Evolutionary conservation across 2,797 vertebrate genomes (phyloP), one percentile per base, ranked within the genome.

Genomic region (Cryptoprocta ferox): DNA sequence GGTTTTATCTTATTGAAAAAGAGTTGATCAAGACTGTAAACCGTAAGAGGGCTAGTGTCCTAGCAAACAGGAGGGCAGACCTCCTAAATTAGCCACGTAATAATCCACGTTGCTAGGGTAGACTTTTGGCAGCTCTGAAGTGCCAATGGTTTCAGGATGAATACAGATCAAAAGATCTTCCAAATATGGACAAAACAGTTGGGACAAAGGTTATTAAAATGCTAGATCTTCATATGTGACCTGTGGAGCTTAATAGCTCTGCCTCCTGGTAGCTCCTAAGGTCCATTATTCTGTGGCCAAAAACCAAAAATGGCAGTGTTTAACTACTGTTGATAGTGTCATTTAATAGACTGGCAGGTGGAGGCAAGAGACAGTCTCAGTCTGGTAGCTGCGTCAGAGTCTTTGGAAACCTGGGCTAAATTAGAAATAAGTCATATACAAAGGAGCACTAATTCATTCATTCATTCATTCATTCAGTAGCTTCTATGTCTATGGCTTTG

Each of bases 1-100:
- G 65, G 26, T 65, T 89, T 95, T 56, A 42, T 76, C 96, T 95
- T 83, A 80, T 53, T 85, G 93, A 59, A 85, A 93, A 96, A 28
- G 50, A 45, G n/a, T 88, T 88, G 18, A 18, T 75, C 5, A 91
- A 92, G 42, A 82, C 19, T 7, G 42, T 59, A 81, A 71, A 70
- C 53, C 45, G 12, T 0, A 82, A 71, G 59, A 85, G 2, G 87
- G 59, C 30, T 50, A 32, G 5, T 95, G 48, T 71, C 13, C 39
- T 89, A 73, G n/a, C 39, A 71, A 79, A 73, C 9, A 85, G 24
- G 39, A 68, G 12, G n/a, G 37, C 5, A 50, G 61, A 42, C 10
- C 13, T 95, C 71, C 66, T 73, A 53, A 80, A 42, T 59, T 50
- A 88, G 78, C 12, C 80, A 32, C 6, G 2, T 59, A 32, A 48